These are phyloP conservation scores for Xiphydria camelus DNA, from an alignment of 2,888 invertebrate genomes.

Conservation along the genomic window DNA sequence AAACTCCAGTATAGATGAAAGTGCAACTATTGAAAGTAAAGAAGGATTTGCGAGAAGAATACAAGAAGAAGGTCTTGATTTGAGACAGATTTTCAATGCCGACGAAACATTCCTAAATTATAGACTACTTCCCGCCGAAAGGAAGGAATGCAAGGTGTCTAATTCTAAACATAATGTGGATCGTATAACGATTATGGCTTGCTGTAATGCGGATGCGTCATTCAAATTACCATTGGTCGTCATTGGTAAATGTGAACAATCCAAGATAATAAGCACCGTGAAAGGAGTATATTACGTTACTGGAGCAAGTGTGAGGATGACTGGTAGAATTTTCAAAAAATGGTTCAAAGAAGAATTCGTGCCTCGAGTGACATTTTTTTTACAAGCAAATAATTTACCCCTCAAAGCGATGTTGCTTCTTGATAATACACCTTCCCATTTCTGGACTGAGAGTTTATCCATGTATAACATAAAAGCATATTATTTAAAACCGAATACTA, in stretches of 20 bases:
- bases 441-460: not conserved
- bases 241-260: constrained; percentile 22
- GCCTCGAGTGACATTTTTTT: not conserved
- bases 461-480: constrained; percentile 7
- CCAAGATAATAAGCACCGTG: constrained; percentile 23
- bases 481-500: constrained; percentile 12
- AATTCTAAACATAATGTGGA: constrained; percentile 25
- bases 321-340: too few species aligned
- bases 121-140: constrained; percentile 22
- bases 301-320: too few species aligned
- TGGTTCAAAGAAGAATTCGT: too few species aligned
- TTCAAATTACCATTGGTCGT: constrained; percentile 23
- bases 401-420: constrained; percentile 8
- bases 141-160: constrained; percentile 15
- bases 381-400: constrained; percentile 6
- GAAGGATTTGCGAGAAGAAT: constrained; percentile 10
- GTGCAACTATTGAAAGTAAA: constrained; percentile 10
- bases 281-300: constrained; percentile 10
- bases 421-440: constrained; percentile 6
- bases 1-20: constrained; percentile 11
- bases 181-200: constrained; percentile 22
- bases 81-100: constrained; percentile 26
- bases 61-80: constrained; percentile 6
- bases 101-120: constrained; percentile 27
- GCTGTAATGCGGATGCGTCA: constrained; percentile 24